These are phyloP conservation scores for Steinernema hermaphroditum DNA, from an alignment of 2,888 invertebrate genomes.

Conservation along the genomic window DNA sequence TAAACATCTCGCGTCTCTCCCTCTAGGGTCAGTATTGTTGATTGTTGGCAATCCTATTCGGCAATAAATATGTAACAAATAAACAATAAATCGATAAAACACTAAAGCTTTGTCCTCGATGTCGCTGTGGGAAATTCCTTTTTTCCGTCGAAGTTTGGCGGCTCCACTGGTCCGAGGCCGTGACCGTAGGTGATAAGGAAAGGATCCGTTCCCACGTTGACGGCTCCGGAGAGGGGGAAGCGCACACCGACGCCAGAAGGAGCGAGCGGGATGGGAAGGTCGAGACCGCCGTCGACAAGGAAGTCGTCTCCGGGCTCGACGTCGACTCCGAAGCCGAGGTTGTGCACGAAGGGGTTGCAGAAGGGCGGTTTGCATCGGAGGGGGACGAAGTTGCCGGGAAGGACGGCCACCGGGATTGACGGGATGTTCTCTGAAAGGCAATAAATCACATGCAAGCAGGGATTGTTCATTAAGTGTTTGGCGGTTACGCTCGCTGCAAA, in stretches of 20 bases:
- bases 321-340: slow-evolving; percentile 57
- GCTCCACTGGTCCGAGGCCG: slow-evolving; percentile 56
- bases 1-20: slow-evolving; percentile 39
- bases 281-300: slow-evolving; percentile 56
- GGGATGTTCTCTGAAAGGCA: slow-evolving; percentile 49
- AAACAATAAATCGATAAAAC: too few species aligned
- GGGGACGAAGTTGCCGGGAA: slow-evolving; percentile 61
- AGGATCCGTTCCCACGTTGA: slow-evolving; percentile 60
- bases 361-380: slow-evolving; percentile 60
- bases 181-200: slow-evolving; percentile 59
- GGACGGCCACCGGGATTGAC: slow-evolving; percentile 55
- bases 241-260: slow-evolving; percentile 58
- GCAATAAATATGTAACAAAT: too few species aligned
- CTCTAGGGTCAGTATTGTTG: background rate
- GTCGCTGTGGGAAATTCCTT: background rate
- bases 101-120: too few species aligned
- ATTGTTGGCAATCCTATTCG: too few species aligned
- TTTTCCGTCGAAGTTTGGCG: slow-evolving; percentile 43
- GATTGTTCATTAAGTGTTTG: too few species aligned
- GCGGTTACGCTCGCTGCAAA: too few species aligned
- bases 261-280: slow-evolving; percentile 57
- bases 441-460: background rate
- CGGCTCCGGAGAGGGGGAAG: slow-evolving; percentile 57
- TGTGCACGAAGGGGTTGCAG: slow-evolving; percentile 62
- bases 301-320: slow-evolving; percentile 60